Conservation (phyloP, 2,113 vertebrate species). For the Paradoxurus hermaphroditus region DNA sequence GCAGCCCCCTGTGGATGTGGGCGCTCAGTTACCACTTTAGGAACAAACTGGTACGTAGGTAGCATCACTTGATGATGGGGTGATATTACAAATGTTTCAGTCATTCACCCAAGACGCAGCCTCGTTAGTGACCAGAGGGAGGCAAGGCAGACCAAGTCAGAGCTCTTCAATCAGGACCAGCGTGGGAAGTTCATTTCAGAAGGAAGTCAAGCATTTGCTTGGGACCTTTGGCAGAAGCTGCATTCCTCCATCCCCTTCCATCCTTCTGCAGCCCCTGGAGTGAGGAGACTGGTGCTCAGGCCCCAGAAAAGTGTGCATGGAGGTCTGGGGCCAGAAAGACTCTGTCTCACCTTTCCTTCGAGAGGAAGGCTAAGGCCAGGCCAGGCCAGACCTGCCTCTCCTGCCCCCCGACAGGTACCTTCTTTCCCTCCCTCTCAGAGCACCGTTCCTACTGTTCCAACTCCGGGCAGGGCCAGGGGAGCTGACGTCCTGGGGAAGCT, state of each 20-base stretch:
- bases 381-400: neutral
- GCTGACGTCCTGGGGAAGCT: constrained; percentile 1
- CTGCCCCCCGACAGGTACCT: neutral
- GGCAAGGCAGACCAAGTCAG: neutral
- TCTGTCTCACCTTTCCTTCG: neutral
- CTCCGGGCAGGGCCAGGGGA: neutral
- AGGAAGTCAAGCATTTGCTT: neutral
- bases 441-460: neutral
- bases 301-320: neutral
- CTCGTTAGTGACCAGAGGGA: neutral
- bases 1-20: neutral
- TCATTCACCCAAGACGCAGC: neutral
- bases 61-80: neutral
- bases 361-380: neutral
- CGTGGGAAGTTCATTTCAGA: neutral
- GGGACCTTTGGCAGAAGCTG: neutral
- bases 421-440: neutral
- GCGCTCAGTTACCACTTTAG: neutral
- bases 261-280: neutral
- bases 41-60: neutral
- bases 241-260: neutral
- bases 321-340: neutral
- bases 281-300: neutral
- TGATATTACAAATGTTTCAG: neutral
- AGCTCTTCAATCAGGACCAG: neutral